Percentiles rank a stretch among this genome's conserved stretches.
Evolutionary conservation across 2,888 invertebrate species (phyloP).

Genomic region (Tachina grossa): DNA sequence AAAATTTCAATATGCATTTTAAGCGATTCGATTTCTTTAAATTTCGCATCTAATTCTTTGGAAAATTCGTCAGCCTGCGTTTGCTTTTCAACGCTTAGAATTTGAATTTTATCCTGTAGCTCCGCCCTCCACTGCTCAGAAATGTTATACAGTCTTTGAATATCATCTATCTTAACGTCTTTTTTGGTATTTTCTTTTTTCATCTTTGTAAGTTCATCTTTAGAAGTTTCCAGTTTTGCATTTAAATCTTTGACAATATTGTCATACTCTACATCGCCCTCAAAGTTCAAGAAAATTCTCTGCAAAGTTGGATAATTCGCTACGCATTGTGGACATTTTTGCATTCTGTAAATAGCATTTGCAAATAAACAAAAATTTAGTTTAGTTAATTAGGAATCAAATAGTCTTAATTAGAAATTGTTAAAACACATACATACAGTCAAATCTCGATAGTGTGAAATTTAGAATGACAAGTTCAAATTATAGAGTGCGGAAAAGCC

Average conservation of each 20-base stretch:
- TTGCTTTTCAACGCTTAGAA: background rate
- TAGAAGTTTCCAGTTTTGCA: background rate
- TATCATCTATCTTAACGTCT: slow-evolving; percentile 8
- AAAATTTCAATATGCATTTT: background rate
- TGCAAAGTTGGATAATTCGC: background rate
- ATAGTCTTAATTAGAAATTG: no score
- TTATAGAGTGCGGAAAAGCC: no score
- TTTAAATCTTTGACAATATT: slow-evolving; percentile 10
- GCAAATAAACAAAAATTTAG: background rate
- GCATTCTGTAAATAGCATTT: background rate
- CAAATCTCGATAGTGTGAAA: no score
- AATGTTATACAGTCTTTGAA: slow-evolving; percentile 36
- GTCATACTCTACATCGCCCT: background rate
- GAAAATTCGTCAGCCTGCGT: background rate
- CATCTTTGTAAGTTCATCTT: background rate
- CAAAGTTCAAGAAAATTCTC: slow-evolving; percentile 34
- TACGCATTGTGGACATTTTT: slow-evolving; percentile 33
- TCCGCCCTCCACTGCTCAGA: slow-evolving; percentile 54
- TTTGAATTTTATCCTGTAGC: slow-evolving; percentile 16
- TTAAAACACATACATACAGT: no score
- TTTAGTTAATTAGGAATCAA: no score
- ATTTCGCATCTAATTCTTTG: background rate
- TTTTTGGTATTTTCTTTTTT: background rate
- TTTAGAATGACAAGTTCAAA: no score
- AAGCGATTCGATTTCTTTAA: background rate